phyloP scores from a whole-genome alignment of 2,888 invertebrate species.

The Netelia virgata region DNA sequence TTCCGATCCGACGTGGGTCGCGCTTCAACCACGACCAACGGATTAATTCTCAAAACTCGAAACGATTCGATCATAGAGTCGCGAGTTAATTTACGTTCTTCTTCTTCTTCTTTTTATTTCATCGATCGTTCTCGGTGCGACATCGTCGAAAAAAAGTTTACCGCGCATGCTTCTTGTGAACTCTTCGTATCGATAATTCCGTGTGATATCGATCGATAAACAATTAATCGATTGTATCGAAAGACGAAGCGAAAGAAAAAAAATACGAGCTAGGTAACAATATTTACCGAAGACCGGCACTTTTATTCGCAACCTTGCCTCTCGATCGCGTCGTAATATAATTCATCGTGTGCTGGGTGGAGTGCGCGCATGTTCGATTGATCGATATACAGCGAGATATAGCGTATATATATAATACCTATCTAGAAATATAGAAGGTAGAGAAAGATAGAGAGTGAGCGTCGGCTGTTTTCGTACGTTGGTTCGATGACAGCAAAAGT shows the following conservation, averaged over 20 bases:
- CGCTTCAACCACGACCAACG: not conserved
- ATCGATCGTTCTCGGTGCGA: no score
- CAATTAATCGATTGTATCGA: slow-evolving; percentile 3
- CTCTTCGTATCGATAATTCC: slow-evolving; percentile 1
- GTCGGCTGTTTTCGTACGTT: slow-evolving; percentile 29
- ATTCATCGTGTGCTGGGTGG: slow-evolving; percentile 28
- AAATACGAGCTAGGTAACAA: not conserved
- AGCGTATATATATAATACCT: not conserved
- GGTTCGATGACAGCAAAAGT: slow-evolving; percentile 41
- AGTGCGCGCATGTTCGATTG: slow-evolving; percentile 38
- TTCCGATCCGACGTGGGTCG: not conserved
- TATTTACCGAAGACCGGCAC: slow-evolving; percentile 5
- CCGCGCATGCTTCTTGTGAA: not conserved
- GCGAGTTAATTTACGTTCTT: not conserved
- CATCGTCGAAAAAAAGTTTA: no score
- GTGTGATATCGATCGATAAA: not conserved
- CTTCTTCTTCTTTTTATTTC: no score
- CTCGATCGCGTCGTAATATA: not conserved
- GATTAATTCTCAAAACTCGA: not conserved
- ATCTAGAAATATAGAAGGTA: no score
- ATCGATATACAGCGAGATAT: not conserved
- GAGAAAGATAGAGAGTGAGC: slow-evolving; percentile 36
- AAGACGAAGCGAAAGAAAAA: not conserved
- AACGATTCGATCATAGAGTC: not conserved
- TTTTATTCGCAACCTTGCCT: no score